Evolutionary conservation across 2,888 invertebrate species (phyloP), one percentile per base, ranked within the genome.

Genomic region (Eucriotettix oculatus): DNA sequence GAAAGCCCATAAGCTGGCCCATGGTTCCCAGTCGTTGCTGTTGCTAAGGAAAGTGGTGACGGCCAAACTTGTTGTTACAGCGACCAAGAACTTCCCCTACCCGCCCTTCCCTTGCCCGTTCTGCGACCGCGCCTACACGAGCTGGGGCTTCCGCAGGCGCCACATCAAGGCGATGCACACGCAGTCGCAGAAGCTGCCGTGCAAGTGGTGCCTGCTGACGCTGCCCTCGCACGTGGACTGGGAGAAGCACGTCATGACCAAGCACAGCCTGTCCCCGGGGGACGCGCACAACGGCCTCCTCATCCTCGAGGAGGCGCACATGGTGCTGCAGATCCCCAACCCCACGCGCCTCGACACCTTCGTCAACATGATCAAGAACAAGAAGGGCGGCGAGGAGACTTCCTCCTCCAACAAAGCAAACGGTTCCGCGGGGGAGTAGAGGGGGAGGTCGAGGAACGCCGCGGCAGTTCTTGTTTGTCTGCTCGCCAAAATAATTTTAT

Each of bases 291-390:
- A 81, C 67, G 80, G 80, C 0, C 74, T 82, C 3, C 76, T 81
- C 43, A 81, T 82, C 14, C 76, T 82, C 73, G 81, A 81, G 52
- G 82, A 82, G 64, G 82, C 82, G 0, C 81, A 81, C 60, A 80
- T 81, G 40, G 82, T 82, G 1, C 71, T 82, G 1, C 69, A 69
- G 61, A 68, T 66, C 40, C 67, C 68, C 12, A 66, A 68, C 54
- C 68, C 68, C 48, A 66, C 67, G 9, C 58, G 66, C 12, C 54
- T 66, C 9, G 66, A 65, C 48, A 63, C 65, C 10, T 64, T 65
- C 53, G 65, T 65, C 10, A 62, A 60, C 40, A 62, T 65, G 64
- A 64, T 65, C 42, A 56, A 59, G 52, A 58, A 60, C 55, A 60
- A 58, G 42, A 52, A 57, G 12, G 40, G 56, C 7, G 29, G 29